These are phyloP conservation scores for Patiria pectinifera DNA, from an alignment of 53 echinoderm and acorn worm genomes.

Conservation along the genomic window DNA sequence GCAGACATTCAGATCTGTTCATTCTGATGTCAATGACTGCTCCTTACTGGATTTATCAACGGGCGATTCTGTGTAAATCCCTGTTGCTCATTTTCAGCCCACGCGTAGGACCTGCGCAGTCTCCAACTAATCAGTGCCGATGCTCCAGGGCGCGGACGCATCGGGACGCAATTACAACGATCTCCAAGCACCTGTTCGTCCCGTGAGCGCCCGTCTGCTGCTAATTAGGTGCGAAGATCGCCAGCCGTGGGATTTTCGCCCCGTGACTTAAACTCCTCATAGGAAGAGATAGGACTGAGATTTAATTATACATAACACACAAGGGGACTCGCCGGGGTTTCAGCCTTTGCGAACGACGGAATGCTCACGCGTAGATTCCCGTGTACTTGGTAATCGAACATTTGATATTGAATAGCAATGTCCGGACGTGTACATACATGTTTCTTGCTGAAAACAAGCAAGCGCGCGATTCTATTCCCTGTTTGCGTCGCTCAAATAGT, in stretches of 20 bases:
- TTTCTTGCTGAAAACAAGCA: too few species aligned
- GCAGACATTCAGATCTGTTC: too few species aligned
- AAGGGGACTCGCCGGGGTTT: neutral
- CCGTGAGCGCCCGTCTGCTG: slow-evolving; percentile 21
- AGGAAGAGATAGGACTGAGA: neutral
- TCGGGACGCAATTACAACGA: slow-evolving; percentile 33
- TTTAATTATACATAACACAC: slow-evolving; percentile 38
- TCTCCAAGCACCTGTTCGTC: slow-evolving; percentile 28
- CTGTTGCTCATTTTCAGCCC: neutral
- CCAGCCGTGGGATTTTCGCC: neutral
- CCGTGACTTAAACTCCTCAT: neutral
- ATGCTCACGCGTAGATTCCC: neutral
- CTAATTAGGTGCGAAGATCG: slow-evolving; percentile 41
- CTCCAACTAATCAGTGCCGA: neutral
- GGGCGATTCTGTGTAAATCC: neutral
- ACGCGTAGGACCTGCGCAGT: neutral
- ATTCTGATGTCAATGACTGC: too few species aligned
- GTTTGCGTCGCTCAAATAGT: too few species aligned
- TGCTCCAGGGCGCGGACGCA: slow-evolving; percentile 13
- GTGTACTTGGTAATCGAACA: neutral
- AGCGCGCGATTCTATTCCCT: too few species aligned
- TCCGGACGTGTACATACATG: too few species aligned
- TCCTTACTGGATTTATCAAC: neutral
- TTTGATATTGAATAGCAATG: too few species aligned
- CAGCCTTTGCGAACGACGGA: neutral